Conservation (phyloP, 2,888 invertebrate species). For the Eurytoma californica region DNA sequence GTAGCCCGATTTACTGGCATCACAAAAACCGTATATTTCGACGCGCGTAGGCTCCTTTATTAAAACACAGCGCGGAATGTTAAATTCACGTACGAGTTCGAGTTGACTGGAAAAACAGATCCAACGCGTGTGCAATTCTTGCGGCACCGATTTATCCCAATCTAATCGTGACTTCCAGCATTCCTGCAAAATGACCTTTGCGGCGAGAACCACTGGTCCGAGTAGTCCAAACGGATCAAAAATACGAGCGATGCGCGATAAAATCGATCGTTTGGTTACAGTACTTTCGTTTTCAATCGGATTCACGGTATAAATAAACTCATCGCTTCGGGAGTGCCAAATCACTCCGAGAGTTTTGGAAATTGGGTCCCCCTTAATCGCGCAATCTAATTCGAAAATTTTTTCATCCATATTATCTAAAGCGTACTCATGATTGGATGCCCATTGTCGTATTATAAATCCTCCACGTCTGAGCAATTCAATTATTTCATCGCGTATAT, state of each 20-base stretch:
- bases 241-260: background rate
- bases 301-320: constrained; percentile 25
- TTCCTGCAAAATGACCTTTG: no score
- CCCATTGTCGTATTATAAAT: constrained; percentile 10
- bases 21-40: no score
- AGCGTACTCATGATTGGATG: background rate
- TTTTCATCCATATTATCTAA: background rate
- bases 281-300: background rate
- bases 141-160: background rate
- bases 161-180: no score
- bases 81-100: background rate
- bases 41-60: no score
- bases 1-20: background rate
- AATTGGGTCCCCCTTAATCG: background rate
- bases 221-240: background rate
- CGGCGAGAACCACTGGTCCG: no score
- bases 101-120: background rate
- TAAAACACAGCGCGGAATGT: no score
- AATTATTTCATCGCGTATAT: background rate
- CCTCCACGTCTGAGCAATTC: background rate
- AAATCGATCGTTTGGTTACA: background rate
- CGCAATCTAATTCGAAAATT: constrained; percentile 12
- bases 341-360: background rate
- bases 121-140: background rate
- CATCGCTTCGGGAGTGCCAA: constrained; percentile 51